These are phyloP conservation scores for Circaetus cinerascens DNA, from an alignment of 2,113 vertebrate species.

Conservation along the genomic window DNA sequence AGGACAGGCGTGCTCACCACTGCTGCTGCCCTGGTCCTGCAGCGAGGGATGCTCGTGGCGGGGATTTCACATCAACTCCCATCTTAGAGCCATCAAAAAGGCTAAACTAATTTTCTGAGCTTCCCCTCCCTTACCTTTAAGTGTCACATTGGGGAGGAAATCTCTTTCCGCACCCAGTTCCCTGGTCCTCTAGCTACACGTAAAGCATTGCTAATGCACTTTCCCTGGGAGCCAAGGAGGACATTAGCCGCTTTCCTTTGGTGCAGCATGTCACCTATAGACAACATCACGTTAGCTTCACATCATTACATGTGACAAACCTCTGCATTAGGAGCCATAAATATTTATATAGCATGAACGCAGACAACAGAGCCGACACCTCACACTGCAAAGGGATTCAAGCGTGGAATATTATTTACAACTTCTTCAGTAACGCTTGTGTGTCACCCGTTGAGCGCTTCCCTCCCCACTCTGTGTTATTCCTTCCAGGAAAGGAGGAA, in stretches of 20 bases:
- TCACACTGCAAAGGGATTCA: not conserved
- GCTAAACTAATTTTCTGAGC: not conserved
- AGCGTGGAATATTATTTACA: not conserved
- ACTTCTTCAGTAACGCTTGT: not conserved
- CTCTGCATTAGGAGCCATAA: not conserved
- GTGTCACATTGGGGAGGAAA: not conserved
- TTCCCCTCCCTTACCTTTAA: not conserved
- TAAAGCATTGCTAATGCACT: not conserved
- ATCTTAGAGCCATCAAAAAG: not conserved
- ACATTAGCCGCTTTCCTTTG: not conserved
- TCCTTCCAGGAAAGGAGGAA: not conserved
- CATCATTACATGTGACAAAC: not conserved
- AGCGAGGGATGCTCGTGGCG: rapidly evolving
- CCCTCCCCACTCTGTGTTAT: rapidly evolving
- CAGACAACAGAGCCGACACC: not conserved
- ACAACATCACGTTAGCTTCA: not conserved
- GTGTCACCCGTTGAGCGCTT: not conserved
- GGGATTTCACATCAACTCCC: not conserved
- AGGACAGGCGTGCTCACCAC: not conserved
- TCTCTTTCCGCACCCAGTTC: not conserved
- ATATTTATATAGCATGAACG: not conserved
- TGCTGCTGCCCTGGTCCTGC: not conserved
- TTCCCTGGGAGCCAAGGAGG: not conserved
- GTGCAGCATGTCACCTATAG: not conserved
- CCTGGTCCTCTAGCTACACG: not conserved